Base-by-base conservation (phyloP, 1,140 invertebrate species). In the Ooceraea biroi region DNA sequence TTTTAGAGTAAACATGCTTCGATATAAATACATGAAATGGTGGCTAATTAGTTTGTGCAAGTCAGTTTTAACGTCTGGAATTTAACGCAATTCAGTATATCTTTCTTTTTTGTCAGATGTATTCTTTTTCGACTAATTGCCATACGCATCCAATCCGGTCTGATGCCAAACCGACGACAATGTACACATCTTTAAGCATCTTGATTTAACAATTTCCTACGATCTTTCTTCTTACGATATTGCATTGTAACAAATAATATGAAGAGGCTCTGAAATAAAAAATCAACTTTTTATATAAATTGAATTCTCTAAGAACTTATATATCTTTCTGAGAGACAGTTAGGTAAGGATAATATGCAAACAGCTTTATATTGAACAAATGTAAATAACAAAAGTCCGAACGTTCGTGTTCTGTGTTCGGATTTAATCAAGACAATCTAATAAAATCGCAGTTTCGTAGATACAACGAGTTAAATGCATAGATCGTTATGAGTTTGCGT, bases 41-140 rank as follows among this genome's bases (percentile, higher is more conserved):
- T 12, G 57, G 25, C 86, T 93, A 93, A 93, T 93, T 92, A 92
- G 91, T 92, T 92, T 90, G 57, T 89, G 82, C 88, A 90, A 92
- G 91, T 86, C 86, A 83, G 27, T 68, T 68, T 55, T 44, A 58
- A 78, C 55, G 55, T 68, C 7, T n/a, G 17, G 30, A 68, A 76
- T 41, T 36, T 27, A 12, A 46, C 22, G 25, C 0, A 3, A n/a
- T 10, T 46, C 36, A 19, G 19, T 1, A 19, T 65, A n/a, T 36
- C 22, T 14, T 44, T 50, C 11, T 7, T 30, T 74, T 57, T 36
- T 44, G 36, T 50, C 48, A 19, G 19, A 55, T 11, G 3, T 41
- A 41, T 63, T 69, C 61, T 83, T 74, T 71, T 52, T 30, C 11
- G n/a, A 25, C 57, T 91, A 91, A 92, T 92, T 89, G 88, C 76